Evolutionary conservation across 1,140 invertebrate species (phyloP).

Genomic region (Heliothis virescens): DNA sequence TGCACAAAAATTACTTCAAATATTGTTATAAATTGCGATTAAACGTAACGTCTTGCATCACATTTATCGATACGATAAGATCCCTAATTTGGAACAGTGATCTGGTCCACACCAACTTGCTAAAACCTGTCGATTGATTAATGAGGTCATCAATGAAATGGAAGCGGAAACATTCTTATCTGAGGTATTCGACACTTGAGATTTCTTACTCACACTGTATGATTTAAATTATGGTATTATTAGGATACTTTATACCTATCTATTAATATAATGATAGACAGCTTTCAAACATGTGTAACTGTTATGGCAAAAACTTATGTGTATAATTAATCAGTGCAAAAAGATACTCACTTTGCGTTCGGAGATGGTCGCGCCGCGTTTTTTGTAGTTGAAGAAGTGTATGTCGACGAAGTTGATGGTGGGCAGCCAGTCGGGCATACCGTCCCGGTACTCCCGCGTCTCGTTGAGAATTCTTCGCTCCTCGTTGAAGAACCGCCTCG

Average conservation of each 20-base stretch:
- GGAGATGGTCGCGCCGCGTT: constrained; percentile 64
- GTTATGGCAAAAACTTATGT: constrained; percentile 33
- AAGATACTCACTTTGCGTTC: constrained; percentile 73
- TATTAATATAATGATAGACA: constrained; percentile 41
- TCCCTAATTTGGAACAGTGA: neutral
- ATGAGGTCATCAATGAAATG: constrained; percentile 11
- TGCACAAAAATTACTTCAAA: constrained; percentile 70
- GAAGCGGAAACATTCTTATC: constrained; percentile 33
- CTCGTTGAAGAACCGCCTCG: constrained; percentile 74
- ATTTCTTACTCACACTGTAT: constrained; percentile 24
- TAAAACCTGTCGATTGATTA: constrained; percentile 34
- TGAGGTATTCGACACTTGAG: constrained; percentile 10
- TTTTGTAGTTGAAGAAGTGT: constrained; percentile 72
- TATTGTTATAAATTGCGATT: constrained; percentile 40
- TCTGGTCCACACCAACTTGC: constrained; percentile 10
- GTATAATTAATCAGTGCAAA: constrained; percentile 53
- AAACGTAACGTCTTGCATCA: constrained; percentile 39
- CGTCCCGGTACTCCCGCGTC: constrained; percentile 72
- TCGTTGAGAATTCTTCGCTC: constrained; percentile 69
- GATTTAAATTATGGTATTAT: neutral
- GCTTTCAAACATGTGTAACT: constrained; percentile 18
- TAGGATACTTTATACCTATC: constrained; percentile 22
- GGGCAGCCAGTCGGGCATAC: constrained; percentile 79
- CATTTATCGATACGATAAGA: constrained; percentile 15
- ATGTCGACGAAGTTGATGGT: constrained; percentile 80